These are phyloP conservation scores for Callithrix jacchus DNA, from an alignment of 2,113 vertebrate species.

Conservation along the genomic window DNA sequence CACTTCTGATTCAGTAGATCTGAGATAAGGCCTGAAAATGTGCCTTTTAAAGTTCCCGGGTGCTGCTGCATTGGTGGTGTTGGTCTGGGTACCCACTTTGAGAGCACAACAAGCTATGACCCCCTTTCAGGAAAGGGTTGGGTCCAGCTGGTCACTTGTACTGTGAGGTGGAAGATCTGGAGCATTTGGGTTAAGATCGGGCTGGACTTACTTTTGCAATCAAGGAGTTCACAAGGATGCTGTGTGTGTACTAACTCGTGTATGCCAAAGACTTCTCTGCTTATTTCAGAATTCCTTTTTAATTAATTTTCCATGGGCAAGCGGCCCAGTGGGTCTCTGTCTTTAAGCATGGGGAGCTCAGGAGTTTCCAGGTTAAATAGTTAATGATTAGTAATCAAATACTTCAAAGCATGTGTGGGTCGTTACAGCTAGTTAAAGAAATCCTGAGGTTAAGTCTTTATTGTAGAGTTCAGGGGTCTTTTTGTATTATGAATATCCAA, in stretches of 20 bases:
- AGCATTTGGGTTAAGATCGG: background rate
- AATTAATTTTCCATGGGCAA: conserved; percentile 47
- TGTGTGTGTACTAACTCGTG: background rate
- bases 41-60: background rate
- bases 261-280: background rate
- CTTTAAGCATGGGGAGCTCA: conserved; percentile 8
- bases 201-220: background rate
- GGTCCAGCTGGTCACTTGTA: background rate
- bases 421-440: conserved; percentile 29
- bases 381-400: conserved; percentile 68
- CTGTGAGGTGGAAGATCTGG: fast-evolving
- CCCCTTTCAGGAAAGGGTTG: background rate
- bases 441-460: conserved; percentile 53
- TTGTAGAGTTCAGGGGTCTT: conserved; percentile 20
- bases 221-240: background rate
- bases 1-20: background rate
- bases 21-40: background rate
- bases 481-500: conserved; percentile 45
- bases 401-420: conserved; percentile 55
- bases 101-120: background rate
- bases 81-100: background rate
- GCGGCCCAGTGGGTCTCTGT: conserved; percentile 8
- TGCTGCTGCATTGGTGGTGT: background rate
- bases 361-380: conserved; percentile 58
- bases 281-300: background rate